Conservation (phyloP, 2,797 vertebrate genomes). For the Phylloscopus collybita region DNA sequence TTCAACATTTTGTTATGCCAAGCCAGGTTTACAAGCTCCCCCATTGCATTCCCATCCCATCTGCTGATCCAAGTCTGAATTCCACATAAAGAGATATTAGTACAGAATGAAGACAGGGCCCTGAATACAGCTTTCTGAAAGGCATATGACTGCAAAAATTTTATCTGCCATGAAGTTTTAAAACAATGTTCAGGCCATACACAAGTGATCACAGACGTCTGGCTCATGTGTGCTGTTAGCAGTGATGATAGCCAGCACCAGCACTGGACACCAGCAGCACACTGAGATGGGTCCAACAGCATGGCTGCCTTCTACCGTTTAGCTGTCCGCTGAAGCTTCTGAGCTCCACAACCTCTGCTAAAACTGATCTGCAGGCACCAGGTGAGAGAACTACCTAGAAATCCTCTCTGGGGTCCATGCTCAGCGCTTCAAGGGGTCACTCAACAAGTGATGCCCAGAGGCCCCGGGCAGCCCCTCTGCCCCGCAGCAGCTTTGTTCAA, state of each 20-base stretch:
- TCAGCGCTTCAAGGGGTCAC: neutral
- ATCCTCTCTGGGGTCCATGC: neutral
- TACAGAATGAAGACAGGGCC: neutral
- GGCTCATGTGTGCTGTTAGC: neutral
- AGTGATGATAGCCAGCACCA: neutral
- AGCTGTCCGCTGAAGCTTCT: neutral
- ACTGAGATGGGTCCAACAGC: rapidly evolving
- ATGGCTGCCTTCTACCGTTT: rapidly evolving
- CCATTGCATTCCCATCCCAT: neutral
- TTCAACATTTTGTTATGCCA: neutral
- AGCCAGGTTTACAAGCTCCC: neutral
- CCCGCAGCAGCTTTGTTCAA: neutral
- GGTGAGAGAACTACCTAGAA: neutral
- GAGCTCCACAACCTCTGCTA: neutral
- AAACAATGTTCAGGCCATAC: neutral
- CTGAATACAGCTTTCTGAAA: neutral
- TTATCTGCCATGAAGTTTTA: neutral
- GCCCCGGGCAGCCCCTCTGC: rapidly evolving
- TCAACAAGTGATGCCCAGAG: neutral
- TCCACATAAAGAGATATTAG: neutral
- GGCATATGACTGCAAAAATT: neutral
- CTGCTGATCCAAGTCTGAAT: neutral
- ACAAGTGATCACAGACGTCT: rapidly evolving
- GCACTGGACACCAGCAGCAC: neutral
- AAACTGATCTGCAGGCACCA: too few relatives aligned